phyloP scores from a whole-genome alignment of 2,888 invertebrate genomes.

The Emmelina monodactyla region DNA sequence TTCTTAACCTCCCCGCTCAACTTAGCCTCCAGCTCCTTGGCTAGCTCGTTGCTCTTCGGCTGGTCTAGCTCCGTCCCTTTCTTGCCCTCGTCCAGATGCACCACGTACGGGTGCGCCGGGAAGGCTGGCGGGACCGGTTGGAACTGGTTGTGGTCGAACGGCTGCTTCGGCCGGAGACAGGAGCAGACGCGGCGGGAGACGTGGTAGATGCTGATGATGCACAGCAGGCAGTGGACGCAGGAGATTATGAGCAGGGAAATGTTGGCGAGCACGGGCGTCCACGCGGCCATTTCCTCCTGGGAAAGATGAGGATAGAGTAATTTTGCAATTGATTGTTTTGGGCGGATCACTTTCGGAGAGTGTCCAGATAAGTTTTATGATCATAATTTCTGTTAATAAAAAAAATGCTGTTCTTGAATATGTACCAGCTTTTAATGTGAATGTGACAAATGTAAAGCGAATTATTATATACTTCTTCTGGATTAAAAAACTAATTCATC shows the following conservation, averaged over 20 bases:
- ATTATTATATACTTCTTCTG: too few relatives aligned
- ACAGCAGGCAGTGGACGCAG: slow-evolving; percentile 63
- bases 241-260: slow-evolving; percentile 68
- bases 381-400: too few relatives aligned
- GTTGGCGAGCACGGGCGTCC: slow-evolving; percentile 70
- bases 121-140: slow-evolving; percentile 39
- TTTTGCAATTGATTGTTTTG: too few relatives aligned
- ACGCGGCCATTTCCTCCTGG: slow-evolving; percentile 62
- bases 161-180: slow-evolving; percentile 57
- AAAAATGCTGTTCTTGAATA: too few relatives aligned
- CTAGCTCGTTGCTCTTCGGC: slow-evolving; percentile 35
- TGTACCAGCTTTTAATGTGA: too few relatives aligned
- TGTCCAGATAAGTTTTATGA: neutral
- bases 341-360: too few relatives aligned
- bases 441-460: too few relatives aligned
- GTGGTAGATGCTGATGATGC: slow-evolving; percentile 60
- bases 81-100: slow-evolving; percentile 45
- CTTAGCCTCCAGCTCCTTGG: slow-evolving; percentile 46
- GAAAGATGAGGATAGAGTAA: slow-evolving; percentile 9
- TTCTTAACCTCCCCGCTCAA: slow-evolving; percentile 40
- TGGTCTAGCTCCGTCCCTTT: slow-evolving; percentile 33
- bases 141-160: slow-evolving; percentile 62
- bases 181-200: slow-evolving; percentile 63
- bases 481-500: too few relatives aligned
- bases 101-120: slow-evolving; percentile 32